These are phyloP conservation scores for Neocrepidodera transversa DNA, from an alignment of 2,888 invertebrate species.

Conservation along the genomic window DNA sequence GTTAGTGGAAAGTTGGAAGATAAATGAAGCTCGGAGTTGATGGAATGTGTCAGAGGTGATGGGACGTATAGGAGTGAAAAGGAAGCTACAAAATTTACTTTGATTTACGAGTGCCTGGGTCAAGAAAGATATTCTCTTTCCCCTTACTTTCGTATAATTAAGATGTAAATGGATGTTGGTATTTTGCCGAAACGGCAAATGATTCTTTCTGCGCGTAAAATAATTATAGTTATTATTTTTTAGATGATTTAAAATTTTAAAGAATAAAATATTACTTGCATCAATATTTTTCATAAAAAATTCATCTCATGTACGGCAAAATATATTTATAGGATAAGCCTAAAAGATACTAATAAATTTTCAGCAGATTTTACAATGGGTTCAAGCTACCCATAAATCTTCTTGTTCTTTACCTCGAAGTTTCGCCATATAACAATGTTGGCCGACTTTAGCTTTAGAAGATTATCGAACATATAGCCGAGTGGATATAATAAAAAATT, in stretches of 20 bases:
- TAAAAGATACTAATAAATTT: conserved; percentile 15
- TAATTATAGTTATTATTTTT: too few relatives aligned
- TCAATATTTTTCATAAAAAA: background rate
- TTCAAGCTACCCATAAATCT: conserved; percentile 13
- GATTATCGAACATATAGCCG: conserved; percentile 3
- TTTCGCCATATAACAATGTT: conserved; percentile 9
- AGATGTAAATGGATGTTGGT: conserved; percentile 14
- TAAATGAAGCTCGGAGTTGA: conserved; percentile 1
- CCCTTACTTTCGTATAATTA: conserved; percentile 11
- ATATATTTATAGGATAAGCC: background rate
- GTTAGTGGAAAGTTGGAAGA: background rate
- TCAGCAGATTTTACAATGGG: conserved; percentile 7
- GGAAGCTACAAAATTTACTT: conserved; percentile 22
- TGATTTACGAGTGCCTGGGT: conserved; percentile 27
- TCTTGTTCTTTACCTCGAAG: conserved; percentile 4
- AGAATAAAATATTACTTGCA: background rate
- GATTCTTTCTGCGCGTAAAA: too few relatives aligned
- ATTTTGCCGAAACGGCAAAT: too few relatives aligned
- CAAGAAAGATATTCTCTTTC: conserved; percentile 16
- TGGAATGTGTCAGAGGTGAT: conserved; percentile 21
- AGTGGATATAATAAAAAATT: background rate
- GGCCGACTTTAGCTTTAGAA: conserved; percentile 10
- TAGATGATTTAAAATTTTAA: too few relatives aligned
- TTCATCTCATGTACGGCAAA: background rate
- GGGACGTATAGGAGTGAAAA: conserved; percentile 22